A percentile compares a stretch with the other conserved stretches of the same genome.
Evolutionary conservation across 2,888 invertebrate genomes (phyloP).

Genomic region (Antheraea yamamai): DNA sequence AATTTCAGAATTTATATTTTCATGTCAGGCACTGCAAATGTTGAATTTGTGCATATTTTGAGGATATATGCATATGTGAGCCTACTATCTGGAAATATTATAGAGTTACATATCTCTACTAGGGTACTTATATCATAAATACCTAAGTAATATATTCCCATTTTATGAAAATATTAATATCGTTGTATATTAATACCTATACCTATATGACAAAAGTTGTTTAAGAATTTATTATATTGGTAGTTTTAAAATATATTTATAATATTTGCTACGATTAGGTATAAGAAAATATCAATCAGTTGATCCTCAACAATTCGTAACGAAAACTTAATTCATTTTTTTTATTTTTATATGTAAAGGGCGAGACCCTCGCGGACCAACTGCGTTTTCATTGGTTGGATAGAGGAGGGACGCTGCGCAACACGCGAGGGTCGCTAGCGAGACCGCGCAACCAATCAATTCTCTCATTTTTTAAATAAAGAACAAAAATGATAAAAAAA

Average conservation of each 20-base stretch:
- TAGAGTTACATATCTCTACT: too few relatives aligned
- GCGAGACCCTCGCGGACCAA: slow-evolving; percentile 66
- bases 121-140: too few relatives aligned
- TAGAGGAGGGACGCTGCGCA: slow-evolving; percentile 57
- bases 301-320: neutral
- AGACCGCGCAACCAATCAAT: slow-evolving; percentile 79
- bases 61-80: too few relatives aligned
- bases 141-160: neutral
- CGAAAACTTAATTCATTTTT: slow-evolving; percentile 3
- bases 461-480: slow-evolving; percentile 79
- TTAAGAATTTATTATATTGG: neutral
- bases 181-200: neutral
- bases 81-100: too few relatives aligned
- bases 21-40: too few relatives aligned
- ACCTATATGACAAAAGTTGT: neutral
- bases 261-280: neutral
- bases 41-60: too few relatives aligned
- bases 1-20: too few relatives aligned
- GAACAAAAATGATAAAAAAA: slow-evolving; percentile 75
- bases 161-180: neutral
- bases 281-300: neutral
- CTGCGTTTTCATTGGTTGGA: slow-evolving; percentile 59
- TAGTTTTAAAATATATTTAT: neutral
- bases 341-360: slow-evolving; percentile 49
- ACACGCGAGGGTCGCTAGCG: slow-evolving; percentile 45